Conservation (phyloP, 2,888 invertebrate genomes). For the Pinctada fucata region DNA sequence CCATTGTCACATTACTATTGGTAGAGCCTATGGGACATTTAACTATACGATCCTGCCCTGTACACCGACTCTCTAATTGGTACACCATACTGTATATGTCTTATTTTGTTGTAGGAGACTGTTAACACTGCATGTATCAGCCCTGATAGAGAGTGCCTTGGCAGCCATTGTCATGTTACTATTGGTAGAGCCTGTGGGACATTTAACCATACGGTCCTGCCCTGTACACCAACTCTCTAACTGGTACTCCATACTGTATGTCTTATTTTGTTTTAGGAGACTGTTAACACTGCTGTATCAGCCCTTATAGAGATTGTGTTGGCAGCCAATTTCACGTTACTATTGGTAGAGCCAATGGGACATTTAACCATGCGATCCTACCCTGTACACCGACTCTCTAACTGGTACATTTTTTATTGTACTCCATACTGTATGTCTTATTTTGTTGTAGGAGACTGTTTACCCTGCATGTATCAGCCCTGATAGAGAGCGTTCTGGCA, state of each 20-base stretch:
- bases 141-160: conserved; percentile 87
- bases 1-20: conserved; percentile 86
- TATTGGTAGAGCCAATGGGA: conserved; percentile 90
- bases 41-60: conserved; percentile 86
- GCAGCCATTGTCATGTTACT: conserved; percentile 88
- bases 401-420: conserved; percentile 88
- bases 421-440: background rate
- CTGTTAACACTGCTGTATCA: conserved; percentile 86
- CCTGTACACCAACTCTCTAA: conserved; percentile 89
- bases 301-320: conserved; percentile 89
- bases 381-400: conserved; percentile 87
- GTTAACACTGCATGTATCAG: conserved; percentile 87
- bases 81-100: too few relatives aligned
- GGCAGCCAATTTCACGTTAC: conserved; percentile 86
- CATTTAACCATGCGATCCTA: conserved; percentile 87
- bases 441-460: conserved; percentile 83
- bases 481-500: conserved; percentile 88
- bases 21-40: conserved; percentile 89
- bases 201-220: conserved; percentile 87
- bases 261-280: conserved; percentile 80
- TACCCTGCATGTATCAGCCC: conserved; percentile 88
- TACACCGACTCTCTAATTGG: conserved; percentile 81
- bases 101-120: conserved; percentile 80
- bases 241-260: conserved; percentile 86
- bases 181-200: conserved; percentile 89